Percentiles rank a stretch among this genome's conserved stretches.
These are phyloP conservation scores for Drosophila rufa DNA, from an alignment of 1,140 invertebrate species.

Conservation along the genomic window DNA sequence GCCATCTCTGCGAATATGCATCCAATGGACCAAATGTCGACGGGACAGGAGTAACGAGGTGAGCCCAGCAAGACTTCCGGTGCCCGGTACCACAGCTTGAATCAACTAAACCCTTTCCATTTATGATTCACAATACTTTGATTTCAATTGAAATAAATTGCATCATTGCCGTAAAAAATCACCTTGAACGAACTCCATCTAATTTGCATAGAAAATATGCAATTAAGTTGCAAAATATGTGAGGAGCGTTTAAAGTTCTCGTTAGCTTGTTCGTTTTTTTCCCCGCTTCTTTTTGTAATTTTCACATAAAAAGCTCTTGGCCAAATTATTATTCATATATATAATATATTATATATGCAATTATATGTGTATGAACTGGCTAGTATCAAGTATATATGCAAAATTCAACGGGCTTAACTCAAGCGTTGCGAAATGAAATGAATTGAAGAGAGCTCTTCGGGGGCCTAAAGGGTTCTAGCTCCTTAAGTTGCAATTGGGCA, in stretches of 20 bases:
- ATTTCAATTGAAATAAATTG: constrained; percentile 8
- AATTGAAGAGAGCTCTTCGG: constrained; percentile 17
- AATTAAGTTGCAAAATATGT: constrained; percentile 43
- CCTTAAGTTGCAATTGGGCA: constrained; percentile 31
- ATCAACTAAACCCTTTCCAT: background rate
- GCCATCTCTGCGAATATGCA: too few relatives aligned
- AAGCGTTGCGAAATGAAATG: constrained; percentile 35
- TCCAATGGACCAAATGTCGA: too few relatives aligned
- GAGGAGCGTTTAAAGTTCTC: constrained; percentile 10
- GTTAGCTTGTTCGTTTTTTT: constrained; percentile 7
- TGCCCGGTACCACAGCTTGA: too few relatives aligned
- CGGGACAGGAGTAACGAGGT: too few relatives aligned
- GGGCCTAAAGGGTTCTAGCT: constrained; percentile 22
- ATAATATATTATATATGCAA: constrained; percentile 3
- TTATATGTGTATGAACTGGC: constrained; percentile 10
- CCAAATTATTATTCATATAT: constrained; percentile 10
- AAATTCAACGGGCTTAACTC: constrained; percentile 46
- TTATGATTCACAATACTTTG: too few relatives aligned
- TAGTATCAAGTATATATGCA: background rate
- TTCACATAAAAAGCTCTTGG: constrained; percentile 16
- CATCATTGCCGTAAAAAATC: background rate
- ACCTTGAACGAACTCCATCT: constrained; percentile 12
- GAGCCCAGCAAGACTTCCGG: too few relatives aligned
- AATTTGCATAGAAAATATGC: constrained; percentile 27
- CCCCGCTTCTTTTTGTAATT: background rate